Percentiles rank a stretch among this genome's conserved stretches.
Conservation (phyloP, 2,113 vertebrate species). For the Pampusana beccarii region DNA sequence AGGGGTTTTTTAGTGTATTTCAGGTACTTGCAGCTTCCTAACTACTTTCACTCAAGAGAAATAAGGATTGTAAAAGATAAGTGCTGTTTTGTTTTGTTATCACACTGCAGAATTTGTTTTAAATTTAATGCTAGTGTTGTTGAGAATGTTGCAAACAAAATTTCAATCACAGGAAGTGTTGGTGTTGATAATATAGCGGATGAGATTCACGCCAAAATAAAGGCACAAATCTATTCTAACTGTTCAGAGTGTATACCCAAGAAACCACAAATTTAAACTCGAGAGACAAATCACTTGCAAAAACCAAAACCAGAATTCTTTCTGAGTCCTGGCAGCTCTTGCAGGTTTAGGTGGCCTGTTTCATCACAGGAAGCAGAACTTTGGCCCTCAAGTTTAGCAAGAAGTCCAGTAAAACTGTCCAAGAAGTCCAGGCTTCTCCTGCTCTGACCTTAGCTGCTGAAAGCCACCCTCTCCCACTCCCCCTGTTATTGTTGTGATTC, state of each 20-base stretch:
- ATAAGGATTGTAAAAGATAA: neutral
- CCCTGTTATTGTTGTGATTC: neutral
- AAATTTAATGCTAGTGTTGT: neutral
- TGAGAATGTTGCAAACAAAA: neutral
- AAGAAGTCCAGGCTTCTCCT: neutral
- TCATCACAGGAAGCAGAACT: neutral
- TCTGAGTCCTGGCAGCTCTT: neutral
- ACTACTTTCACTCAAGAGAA: neutral
- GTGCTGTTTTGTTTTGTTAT: slow-evolving; percentile 5
- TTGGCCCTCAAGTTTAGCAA: neutral
- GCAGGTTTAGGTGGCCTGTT: neutral
- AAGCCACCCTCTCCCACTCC: neutral
- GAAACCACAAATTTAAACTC: neutral
- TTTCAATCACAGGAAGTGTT: slow-evolving; percentile 49
- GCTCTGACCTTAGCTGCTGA: neutral
- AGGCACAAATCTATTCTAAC: neutral
- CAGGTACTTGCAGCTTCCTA: neutral
- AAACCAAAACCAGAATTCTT: neutral
- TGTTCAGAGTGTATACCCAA: neutral
- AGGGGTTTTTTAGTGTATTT: neutral
- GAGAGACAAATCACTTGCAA: neutral
- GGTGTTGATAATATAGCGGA: slow-evolving; percentile 23
- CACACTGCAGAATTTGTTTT: neutral
- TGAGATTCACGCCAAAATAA: slow-evolving; percentile 40
- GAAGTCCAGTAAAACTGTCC: neutral